Conservation (phyloP, 2,113 vertebrate species). For the Macquaria ambigua region DNA sequence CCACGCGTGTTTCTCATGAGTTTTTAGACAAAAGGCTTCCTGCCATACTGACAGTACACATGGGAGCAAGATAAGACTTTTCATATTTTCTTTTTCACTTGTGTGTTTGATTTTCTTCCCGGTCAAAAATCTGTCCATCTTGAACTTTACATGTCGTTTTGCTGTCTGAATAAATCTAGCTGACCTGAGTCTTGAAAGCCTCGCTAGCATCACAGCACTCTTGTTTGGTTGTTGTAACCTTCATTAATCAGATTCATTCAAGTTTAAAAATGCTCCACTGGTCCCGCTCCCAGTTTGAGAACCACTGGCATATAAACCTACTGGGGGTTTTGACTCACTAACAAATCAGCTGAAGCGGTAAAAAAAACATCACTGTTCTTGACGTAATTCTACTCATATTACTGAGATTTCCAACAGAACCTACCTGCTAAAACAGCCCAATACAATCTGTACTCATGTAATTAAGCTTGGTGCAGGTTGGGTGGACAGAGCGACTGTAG, state of each 20-base stretch:
- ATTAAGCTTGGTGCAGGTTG: conserved; percentile 5
- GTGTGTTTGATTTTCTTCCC: too few relatives aligned
- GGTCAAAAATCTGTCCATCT: background rate
- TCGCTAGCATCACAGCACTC: background rate
- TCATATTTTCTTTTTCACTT: background rate
- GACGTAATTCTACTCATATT: background rate
- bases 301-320: background rate
- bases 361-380: background rate
- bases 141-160: background rate
- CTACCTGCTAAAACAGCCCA: conserved; percentile 4
- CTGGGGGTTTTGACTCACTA: background rate
- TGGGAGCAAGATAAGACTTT: background rate
- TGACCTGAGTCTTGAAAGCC: background rate
- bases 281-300: background rate
- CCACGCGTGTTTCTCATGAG: background rate
- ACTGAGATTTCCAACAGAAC: background rate
- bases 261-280: background rate
- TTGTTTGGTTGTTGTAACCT: background rate
- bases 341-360: background rate
- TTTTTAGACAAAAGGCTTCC: background rate
- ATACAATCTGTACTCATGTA: background rate
- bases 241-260: background rate
- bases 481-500: background rate
- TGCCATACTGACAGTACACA: background rate
- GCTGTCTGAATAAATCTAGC: background rate